A percentile compares a stretch with the other conserved stretches of the same genome.
These are phyloP conservation scores for Gobio occitaniae DNA, from an alignment of 2,797 vertebrate species.

Conservation along the genomic window DNA sequence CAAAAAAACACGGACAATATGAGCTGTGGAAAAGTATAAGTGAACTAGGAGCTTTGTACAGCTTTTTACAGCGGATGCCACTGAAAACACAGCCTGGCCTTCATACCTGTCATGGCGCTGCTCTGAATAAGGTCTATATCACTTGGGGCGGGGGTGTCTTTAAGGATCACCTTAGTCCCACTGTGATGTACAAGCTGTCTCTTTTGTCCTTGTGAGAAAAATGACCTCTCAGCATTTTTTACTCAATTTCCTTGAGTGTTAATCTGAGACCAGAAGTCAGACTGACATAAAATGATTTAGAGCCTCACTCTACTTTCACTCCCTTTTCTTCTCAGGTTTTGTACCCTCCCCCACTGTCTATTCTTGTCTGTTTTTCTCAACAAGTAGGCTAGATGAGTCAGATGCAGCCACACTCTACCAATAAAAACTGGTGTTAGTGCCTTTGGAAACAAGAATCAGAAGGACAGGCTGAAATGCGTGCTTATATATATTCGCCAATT, in stretches of 20 bases:
- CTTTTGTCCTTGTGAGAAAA: conserved; percentile 8
- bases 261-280: background rate
- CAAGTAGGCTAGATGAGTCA: conserved; percentile 23
- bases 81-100: no score
- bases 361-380: conserved; percentile 30
- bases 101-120: no score
- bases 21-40: no score
- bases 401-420: conserved; percentile 3
- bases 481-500: background rate
- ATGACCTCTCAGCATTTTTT: background rate
- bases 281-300: conserved; percentile 26
- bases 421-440: background rate
- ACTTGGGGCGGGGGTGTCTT: background rate
- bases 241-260: conserved; percentile 18
- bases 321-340: background rate
- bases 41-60: no score
- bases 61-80: no score
- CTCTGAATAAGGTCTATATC: no score
- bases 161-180: conserved; percentile 9
- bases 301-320: conserved; percentile 5
- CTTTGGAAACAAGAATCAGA: background rate
- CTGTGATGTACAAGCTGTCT: conserved; percentile 4
- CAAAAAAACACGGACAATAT: no score
- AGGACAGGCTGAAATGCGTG: background rate
- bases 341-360: conserved; percentile 3